A percentile compares a stretch with the other conserved stretches of the same genome.
Evolutionary conservation across 2,113 vertebrate species (phyloP).

Genomic region (Atrichornis clamosus): DNA sequence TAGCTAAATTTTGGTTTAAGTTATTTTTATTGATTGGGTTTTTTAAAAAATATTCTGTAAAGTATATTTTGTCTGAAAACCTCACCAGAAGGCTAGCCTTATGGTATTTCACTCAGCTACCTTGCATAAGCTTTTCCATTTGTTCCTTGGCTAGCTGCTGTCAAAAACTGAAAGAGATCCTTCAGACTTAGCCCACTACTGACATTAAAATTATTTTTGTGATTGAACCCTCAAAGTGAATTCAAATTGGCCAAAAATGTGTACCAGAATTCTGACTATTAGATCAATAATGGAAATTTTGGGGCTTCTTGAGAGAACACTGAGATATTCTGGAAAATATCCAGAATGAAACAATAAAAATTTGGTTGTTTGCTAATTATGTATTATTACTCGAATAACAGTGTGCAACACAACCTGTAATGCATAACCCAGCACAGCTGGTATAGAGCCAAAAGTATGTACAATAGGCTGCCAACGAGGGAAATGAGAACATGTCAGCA

Average conservation of each 20-base stretch:
- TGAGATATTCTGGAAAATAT: not conserved
- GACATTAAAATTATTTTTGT: not conserved
- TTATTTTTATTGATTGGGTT: not conserved
- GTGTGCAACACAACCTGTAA: not conserved
- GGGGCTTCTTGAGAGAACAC: not conserved
- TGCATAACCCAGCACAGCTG: not conserved
- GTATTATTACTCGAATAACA: not conserved
- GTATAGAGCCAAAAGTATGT: not conserved
- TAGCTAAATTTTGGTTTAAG: not conserved
- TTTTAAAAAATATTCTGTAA: not conserved
- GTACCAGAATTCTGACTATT: not conserved
- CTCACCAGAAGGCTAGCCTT: not conserved
- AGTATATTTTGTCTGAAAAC: not conserved
- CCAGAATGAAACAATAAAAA: not conserved
- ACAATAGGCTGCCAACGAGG: not conserved
- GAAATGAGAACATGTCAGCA: not conserved
- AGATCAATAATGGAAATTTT: not conserved
- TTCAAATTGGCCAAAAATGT: not conserved
- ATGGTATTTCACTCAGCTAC: not conserved
- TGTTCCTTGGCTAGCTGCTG: not conserved
- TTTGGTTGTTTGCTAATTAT: not conserved
- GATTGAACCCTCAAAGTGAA: not conserved
- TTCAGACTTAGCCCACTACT: not conserved
- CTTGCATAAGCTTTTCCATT: not conserved
- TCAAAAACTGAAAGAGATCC: not conserved